Evolutionary conservation across 1,140 invertebrate species (phyloP), one percentile per base, ranked within the genome.

Genomic region (Agrilus planipennis): DNA sequence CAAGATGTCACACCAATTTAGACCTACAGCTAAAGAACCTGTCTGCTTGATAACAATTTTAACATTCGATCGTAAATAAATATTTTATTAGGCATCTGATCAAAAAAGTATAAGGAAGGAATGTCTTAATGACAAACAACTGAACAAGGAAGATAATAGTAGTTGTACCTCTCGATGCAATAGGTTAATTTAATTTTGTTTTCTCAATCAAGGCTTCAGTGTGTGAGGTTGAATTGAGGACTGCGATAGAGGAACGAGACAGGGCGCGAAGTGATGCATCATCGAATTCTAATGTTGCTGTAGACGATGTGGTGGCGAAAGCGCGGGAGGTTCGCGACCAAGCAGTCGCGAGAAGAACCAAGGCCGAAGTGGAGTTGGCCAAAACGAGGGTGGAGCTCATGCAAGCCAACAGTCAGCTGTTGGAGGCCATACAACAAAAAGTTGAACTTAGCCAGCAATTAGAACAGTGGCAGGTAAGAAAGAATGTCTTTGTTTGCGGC

Each of bases 361-460:
- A 77, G 34, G 81, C 82, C 19, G 89, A 93, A 64, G 81, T 92
- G 12, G 82, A 89, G 51, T 65, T 93, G 39, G 88, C 89, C 1
- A 82, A 83, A 55, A 84, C 86, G 0, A 70, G 89, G 10, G 87
- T 93, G 27, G 91, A 96, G 51, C 71, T 93, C 32, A 81, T 92
- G 67, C 88, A 91, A 58, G 81, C 89, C 18, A 91, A 92, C 58
- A 88, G 84, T 52, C 90, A 96, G 61, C 70, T 96, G 30, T 81
- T 94, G 70, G 90, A 94, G 60, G 87, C 89, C 0, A 86, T 96
- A 28, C 81, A 91, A 57, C 90, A 95, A 64, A 95, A 96, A 64
- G 79, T 95, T 27, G 87, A 91, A 59, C 71, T 95, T 1, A 90
- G 88, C 19, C 88, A 95, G 56, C 89, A 94, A 58, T 64, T 95